Conservation (phyloP, 2,797 vertebrate species). For the Gymnopithys bicolor region DNA sequence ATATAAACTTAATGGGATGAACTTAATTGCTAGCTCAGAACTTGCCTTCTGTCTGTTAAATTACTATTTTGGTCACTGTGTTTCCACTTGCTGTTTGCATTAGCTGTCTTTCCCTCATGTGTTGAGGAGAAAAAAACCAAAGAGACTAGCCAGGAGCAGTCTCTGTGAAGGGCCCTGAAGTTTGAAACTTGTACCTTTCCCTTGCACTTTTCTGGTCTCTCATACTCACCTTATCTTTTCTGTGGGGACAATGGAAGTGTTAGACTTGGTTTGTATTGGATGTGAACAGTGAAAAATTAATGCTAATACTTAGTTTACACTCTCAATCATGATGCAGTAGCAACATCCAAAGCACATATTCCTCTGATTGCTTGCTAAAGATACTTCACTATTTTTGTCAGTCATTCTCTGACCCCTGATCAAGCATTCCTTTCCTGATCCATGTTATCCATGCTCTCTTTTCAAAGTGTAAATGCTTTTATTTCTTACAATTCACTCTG, state of each 20-base stretch:
- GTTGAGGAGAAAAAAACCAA: not conserved
- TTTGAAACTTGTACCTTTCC: not conserved
- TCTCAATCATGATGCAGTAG: not conserved
- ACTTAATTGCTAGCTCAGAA: not conserved
- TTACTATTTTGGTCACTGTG: not conserved
- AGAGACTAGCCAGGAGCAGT: not conserved
- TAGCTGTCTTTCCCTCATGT: not conserved
- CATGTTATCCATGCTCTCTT: not conserved
- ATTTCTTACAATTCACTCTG: not conserved
- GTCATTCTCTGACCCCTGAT: not conserved
- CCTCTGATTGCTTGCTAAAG: not conserved
- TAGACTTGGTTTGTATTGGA: not conserved
- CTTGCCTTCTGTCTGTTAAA: not conserved
- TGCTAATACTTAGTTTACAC: not conserved
- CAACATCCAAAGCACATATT: not conserved
- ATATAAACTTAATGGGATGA: not conserved
- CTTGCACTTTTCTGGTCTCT: not conserved
- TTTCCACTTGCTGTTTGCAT: not conserved
- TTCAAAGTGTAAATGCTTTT: not conserved
- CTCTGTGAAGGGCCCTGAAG: not conserved
- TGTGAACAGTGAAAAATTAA: not conserved
- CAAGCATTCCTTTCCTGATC: not conserved
- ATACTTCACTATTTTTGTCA: not conserved
- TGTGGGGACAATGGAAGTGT: not conserved
- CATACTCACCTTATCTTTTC: not conserved